Evolutionary conservation across 1,140 invertebrate genomes (phyloP).

Genomic region (Aphelinus atriplicis): DNA sequence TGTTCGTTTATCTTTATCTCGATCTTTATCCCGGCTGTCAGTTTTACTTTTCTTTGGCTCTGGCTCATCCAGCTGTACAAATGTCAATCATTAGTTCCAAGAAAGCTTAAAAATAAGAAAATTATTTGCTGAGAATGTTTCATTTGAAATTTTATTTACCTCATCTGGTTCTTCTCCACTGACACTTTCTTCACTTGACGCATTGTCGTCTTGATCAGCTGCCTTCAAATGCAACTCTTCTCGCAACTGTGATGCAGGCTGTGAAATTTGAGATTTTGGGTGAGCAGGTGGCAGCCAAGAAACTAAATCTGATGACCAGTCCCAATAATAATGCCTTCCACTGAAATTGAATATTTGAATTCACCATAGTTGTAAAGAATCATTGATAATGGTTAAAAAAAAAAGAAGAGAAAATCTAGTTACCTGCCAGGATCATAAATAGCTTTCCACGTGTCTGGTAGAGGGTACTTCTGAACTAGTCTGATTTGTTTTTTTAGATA

Average conservation of each 20-base stretch:
- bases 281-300: conserved; percentile 94
- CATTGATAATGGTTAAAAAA: not conserved
- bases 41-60: conserved; percentile 60
- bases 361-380: not conserved
- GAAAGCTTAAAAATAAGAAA: not conserved
- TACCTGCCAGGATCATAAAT: conserved; percentile 87
- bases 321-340: conserved; percentile 95
- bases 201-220: conserved; percentile 64
- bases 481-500: conserved; percentile 80
- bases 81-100: conserved; percentile 23
- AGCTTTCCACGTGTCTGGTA: conserved; percentile 93
- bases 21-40: conserved; percentile 53
- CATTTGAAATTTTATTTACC: conserved; percentile 45
- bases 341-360: conserved; percentile 60
- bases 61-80: conserved; percentile 57
- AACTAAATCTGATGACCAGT: conserved; percentile 89
- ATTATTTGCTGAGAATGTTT: not conserved
- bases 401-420: not conserved
- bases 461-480: conserved; percentile 88
- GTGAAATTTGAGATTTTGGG: conserved; percentile 83
- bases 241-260: conserved; percentile 84
- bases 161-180: conserved; percentile 61
- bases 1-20: conserved; percentile 54
- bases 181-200: conserved; percentile 61
- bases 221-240: conserved; percentile 71